Percentiles rank a stretch among this genome's conserved stretches.
Conservation (phyloP, 2,797 vertebrate species). For the Phoxinus dragarum region DNA sequence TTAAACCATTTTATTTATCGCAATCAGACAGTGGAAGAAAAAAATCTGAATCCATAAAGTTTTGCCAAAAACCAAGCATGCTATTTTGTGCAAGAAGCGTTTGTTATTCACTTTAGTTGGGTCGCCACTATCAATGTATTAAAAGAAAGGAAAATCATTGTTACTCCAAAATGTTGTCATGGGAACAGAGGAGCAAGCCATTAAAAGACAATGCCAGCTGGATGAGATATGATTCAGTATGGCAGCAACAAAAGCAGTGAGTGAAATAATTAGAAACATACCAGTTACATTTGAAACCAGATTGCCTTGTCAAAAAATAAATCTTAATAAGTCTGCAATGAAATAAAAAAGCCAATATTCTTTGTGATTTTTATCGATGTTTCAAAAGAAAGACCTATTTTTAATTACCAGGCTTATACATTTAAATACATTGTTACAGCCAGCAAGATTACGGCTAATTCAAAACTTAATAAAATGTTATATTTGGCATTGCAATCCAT, state of each 20-base stretch:
- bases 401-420: background rate
- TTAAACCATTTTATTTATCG: background rate
- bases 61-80: background rate
- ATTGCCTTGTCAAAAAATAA: background rate
- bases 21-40: background rate
- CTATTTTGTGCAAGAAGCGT: background rate
- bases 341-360: background rate
- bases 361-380: background rate
- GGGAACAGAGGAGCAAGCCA: background rate
- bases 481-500: slow-evolving; percentile 29
- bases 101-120: slow-evolving; percentile 3
- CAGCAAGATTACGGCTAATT: background rate
- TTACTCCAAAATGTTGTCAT: background rate
- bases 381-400: background rate
- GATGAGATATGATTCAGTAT: background rate
- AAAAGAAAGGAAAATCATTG: slow-evolving; percentile 17
- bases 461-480: slow-evolving; percentile 6
- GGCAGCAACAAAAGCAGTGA: slow-evolving; percentile 4
- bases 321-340: background rate
- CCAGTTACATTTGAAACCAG: background rate
- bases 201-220: slow-evolving; percentile 3
- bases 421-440: background rate
- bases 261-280: slow-evolving; percentile 14
- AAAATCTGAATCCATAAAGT: background rate
- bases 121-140: background rate